These are phyloP conservation scores for Amiota mariae DNA, from an alignment of 2,888 invertebrate genomes.

Conservation along the genomic window DNA sequence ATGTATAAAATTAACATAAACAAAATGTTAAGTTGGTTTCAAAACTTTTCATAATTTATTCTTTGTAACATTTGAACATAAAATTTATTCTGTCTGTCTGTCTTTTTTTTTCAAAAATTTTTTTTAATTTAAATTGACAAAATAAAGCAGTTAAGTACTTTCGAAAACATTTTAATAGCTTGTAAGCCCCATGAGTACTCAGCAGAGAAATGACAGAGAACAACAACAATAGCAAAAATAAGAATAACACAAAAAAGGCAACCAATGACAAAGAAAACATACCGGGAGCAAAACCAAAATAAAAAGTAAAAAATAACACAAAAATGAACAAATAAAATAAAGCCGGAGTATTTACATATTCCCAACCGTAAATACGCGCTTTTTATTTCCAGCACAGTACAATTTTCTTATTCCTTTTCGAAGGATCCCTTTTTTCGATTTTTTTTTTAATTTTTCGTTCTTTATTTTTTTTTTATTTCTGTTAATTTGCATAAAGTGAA, in stretches of 20 bases:
- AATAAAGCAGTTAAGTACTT: constrained; percentile 69
- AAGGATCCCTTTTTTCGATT: constrained; percentile 1
- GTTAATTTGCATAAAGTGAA: constrained; percentile 71
- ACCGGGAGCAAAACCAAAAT: constrained; percentile 36
- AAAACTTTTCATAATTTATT: too few species aligned
- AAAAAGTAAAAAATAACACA: constrained; percentile 43
- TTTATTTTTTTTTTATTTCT: constrained; percentile 49
- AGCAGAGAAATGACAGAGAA: constrained; percentile 1
- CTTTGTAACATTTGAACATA: too few species aligned
- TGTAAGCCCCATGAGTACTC: constrained; percentile 63
- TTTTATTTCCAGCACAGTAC: constrained; percentile 52
- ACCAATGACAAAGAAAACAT: constrained; percentile 32
- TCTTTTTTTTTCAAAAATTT: not conserved
- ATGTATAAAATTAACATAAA: too few species aligned
- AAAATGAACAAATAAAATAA: constrained; percentile 54
- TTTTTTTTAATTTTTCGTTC: constrained; percentile 26
- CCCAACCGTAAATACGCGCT: constrained; percentile 65
- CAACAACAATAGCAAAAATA: constrained; percentile 37
- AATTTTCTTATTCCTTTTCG: constrained; percentile 38
- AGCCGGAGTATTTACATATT: constrained; percentile 58
- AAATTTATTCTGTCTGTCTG: too few species aligned
- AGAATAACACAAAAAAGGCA: constrained; percentile 35
- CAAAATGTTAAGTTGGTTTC: too few species aligned
- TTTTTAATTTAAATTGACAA: constrained; percentile 69
- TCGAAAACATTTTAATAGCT: constrained; percentile 69